Percentiles rank a stretch among this genome's conserved stretches.
Evolutionary conservation across 2,113 vertebrate species (phyloP).

Genomic region (Stigmatopora argus): DNA sequence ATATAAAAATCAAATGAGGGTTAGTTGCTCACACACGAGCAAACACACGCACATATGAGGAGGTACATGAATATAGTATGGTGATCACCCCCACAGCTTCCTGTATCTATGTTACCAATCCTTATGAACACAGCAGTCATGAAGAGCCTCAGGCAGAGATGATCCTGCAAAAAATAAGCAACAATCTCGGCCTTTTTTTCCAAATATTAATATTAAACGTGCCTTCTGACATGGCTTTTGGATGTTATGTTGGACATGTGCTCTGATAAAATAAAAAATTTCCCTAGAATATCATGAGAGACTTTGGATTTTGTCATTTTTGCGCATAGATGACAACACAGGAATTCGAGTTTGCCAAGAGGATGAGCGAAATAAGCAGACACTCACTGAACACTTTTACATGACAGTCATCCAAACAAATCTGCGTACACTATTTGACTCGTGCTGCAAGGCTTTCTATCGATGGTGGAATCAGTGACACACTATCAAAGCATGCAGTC

Average conservation of each 20-base stretch:
- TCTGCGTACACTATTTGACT: conserved; percentile 27
- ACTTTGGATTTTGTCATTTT: neutral
- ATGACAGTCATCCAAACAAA: conserved; percentile 50
- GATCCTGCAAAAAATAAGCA: conserved; percentile 38
- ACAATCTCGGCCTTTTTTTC: conserved; percentile 24
- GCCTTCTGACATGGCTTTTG: conserved; percentile 33
- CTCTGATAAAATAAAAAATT: conserved; percentile 4
- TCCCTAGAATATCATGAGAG: neutral
- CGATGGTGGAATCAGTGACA: conserved; percentile 21
- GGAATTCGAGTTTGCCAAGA: conserved; percentile 29
- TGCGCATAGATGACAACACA: conserved; percentile 2
- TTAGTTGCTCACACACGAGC: conserved; percentile 35
- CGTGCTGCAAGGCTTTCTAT: conserved; percentile 4
- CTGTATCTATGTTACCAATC: conserved; percentile 27
- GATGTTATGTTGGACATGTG: conserved; percentile 15
- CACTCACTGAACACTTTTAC: conserved; percentile 28
- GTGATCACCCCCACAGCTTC: conserved; percentile 56
- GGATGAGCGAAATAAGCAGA: conserved; percentile 45
- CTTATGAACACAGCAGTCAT: conserved; percentile 41
- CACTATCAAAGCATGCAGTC: conserved; percentile 13
- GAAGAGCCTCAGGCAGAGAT: conserved; percentile 45
- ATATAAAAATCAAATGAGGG: conserved; percentile 61
- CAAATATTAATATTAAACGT: conserved; percentile 31
- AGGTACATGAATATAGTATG: conserved; percentile 56
- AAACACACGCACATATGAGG: conserved; percentile 31